Evolutionary conservation across 2,888 invertebrate genomes (phyloP), one percentile per base, ranked within the genome.

Genomic region (Ligdia adustata): DNA sequence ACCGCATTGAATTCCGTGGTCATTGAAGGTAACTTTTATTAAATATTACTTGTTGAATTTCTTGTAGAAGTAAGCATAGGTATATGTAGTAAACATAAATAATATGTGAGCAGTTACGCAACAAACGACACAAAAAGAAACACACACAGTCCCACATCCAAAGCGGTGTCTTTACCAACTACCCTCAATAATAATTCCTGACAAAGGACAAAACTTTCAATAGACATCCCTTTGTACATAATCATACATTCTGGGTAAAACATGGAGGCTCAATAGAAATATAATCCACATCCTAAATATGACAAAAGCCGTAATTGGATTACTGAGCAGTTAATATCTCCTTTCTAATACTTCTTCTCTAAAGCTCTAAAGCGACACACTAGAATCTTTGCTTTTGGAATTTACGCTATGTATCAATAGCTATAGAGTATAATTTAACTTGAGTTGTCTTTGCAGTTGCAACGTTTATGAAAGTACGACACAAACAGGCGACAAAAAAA

Each of bases 301-400:
- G 77, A 88, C 87, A 90, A 90, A 83, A 85, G 79, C 75, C 73
- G 87, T 82, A 87, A 90, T 89, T 88, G 89, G 87, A 90, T 90
- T 89, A 89, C 88, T 66, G 71, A 79, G 82, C 75, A 81, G 78
- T 88, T 82, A 84, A 86, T 85, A 88, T 87, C 85, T 85, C 66
- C 78, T 82, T 81, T 85, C 84, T 82, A 81, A 74, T 72, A 60
- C 22, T 14, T 28, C 33, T 29, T 29, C 15, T 1, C 16, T 28
- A 24, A 41, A 37, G 35, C 29, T 29, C 37, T 34, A 51, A 37
- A 48, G 42, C 43, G 38, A 29, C 37, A 50, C 26, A 29, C 18
- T 9, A 2, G 15, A 1, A 5, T 2, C 4, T 12, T 0, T 0
- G 2, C 0, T 5, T 52, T n/a, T n/a, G n/a, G n/a, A n/a, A n/a